These are phyloP conservation scores for Galerucella nymphaeae DNA, from an alignment of 2,888 invertebrate genomes.

Conservation along the genomic window DNA sequence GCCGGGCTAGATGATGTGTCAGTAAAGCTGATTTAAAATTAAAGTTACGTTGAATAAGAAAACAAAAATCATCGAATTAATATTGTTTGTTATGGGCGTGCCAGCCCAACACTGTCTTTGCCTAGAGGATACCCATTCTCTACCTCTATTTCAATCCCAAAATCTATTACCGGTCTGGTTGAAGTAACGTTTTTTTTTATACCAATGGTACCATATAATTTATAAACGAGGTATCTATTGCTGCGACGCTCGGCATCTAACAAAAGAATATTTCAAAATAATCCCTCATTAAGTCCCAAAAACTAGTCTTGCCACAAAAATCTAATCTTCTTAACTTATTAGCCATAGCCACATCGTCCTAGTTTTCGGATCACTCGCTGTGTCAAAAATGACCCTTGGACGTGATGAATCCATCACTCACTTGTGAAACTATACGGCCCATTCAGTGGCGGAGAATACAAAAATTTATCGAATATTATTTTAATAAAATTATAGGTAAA, in stretches of 20 bases:
- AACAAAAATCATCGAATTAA: background rate
- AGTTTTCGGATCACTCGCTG: constrained; percentile 42
- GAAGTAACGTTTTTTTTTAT: constrained; percentile 31
- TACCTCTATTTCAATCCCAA: constrained; percentile 9
- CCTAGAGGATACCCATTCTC: constrained; percentile 10
- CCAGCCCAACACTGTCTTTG: background rate
- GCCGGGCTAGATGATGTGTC: background rate
- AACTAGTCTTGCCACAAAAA: constrained; percentile 37
- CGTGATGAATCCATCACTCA: constrained; percentile 48
- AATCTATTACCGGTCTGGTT: constrained; percentile 30
- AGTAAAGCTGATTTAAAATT: background rate
- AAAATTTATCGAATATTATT: background rate
- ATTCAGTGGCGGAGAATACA: constrained; percentile 23
- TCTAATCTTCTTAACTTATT: constrained; percentile 44
- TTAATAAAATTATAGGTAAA: too few relatives aligned
- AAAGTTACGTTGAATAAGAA: background rate
- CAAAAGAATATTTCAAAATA: constrained; percentile 38
- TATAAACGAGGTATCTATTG: constrained; percentile 34
- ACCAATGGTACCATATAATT: constrained; percentile 36
- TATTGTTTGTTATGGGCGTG: background rate
- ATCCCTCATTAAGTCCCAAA: constrained; percentile 37
- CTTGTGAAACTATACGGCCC: constrained; percentile 28
- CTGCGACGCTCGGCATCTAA: constrained; percentile 34
- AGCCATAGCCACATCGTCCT: constrained; percentile 40
- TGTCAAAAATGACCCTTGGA: constrained; percentile 41